A percentile compares a stretch with the other conserved stretches of the same genome.
phyloP scores from a whole-genome alignment of 2,888 invertebrate species.

The Melipona beecheii region DNA sequence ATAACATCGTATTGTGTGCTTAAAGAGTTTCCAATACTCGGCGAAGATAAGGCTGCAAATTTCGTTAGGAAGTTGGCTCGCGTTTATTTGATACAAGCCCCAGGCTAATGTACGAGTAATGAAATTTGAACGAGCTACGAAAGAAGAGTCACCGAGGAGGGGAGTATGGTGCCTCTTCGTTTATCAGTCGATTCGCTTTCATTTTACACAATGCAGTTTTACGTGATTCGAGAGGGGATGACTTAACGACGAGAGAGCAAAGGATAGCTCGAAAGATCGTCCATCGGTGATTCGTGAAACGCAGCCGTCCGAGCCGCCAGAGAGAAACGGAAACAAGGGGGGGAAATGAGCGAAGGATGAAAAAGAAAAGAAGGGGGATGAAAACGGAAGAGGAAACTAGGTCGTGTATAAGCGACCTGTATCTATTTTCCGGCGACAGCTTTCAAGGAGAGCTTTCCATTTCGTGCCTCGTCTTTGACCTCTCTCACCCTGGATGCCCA shows the following conservation, averaged over 20 bases:
- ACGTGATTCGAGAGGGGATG: background rate
- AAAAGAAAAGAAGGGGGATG: conserved; percentile 23
- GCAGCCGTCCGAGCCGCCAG: conserved; percentile 2
- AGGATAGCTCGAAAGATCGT: conserved; percentile 26
- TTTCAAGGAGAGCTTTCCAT: conserved; percentile 68
- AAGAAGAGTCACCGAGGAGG: background rate
- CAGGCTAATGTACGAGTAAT: conserved; percentile 20
- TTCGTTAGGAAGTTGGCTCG: conserved; percentile 32
- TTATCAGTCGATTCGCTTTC: background rate
- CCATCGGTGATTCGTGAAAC: conserved; percentile 49
- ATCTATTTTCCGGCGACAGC: conserved; percentile 70
- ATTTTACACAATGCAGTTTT: background rate
- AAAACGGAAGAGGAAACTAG: conserved; percentile 53
- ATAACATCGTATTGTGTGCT: conserved; percentile 35
- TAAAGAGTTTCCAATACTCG: conserved; percentile 42
- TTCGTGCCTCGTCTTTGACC: conserved; percentile 52
- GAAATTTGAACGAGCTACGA: conserved; percentile 25
- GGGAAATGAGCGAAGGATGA: background rate
- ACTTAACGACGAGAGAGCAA: background rate
- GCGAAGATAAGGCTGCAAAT: conserved; percentile 46
- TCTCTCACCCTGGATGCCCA: conserved; percentile 28
- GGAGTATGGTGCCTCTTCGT: background rate
- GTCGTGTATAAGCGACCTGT: conserved; percentile 52
- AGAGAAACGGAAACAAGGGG: background rate
- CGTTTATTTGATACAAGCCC: conserved; percentile 26